These are phyloP conservation scores for Tyto alba DNA, from an alignment of 2,113 vertebrate genomes.

Conservation along the genomic window DNA sequence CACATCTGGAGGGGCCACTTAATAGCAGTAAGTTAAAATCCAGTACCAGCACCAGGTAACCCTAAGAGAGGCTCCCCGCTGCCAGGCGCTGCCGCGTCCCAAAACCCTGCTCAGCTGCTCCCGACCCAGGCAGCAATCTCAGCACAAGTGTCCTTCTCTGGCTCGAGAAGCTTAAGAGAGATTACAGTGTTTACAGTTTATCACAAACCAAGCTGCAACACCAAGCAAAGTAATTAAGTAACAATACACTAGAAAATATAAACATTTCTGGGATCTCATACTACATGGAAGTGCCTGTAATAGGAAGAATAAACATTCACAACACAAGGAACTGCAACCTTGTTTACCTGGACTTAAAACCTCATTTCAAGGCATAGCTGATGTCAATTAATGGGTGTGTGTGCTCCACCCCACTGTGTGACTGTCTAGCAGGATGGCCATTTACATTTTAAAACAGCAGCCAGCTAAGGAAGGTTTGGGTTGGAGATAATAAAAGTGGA, in stretches of 20 bases:
- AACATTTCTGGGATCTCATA: background rate
- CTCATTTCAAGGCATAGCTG: background rate
- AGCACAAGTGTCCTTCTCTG: background rate
- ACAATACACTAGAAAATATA: background rate
- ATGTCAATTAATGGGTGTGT: background rate
- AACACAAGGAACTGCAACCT: background rate
- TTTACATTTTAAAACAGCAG: background rate
- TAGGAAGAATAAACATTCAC: background rate
- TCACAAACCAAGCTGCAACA: background rate
- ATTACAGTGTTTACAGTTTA: background rate
- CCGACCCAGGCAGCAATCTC: background rate
- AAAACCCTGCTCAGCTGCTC: background rate
- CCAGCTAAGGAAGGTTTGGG: background rate
- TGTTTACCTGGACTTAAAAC: background rate
- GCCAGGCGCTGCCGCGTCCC: background rate
- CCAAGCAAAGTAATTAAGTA: background rate
- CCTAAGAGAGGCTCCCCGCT: background rate
- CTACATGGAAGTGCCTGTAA: rapidly evolving
- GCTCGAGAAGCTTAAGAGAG: background rate
- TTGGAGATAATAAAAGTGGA: background rate
- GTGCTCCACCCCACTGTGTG: background rate
- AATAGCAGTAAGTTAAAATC: rapidly evolving
- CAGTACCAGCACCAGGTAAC: background rate
- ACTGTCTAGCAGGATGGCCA: background rate
- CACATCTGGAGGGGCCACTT: rapidly evolving